Evolutionary conservation across 1,140 invertebrate species (phyloP), one percentile per base, ranked within the genome.

Genomic region (Drosophila trapezifrons): DNA sequence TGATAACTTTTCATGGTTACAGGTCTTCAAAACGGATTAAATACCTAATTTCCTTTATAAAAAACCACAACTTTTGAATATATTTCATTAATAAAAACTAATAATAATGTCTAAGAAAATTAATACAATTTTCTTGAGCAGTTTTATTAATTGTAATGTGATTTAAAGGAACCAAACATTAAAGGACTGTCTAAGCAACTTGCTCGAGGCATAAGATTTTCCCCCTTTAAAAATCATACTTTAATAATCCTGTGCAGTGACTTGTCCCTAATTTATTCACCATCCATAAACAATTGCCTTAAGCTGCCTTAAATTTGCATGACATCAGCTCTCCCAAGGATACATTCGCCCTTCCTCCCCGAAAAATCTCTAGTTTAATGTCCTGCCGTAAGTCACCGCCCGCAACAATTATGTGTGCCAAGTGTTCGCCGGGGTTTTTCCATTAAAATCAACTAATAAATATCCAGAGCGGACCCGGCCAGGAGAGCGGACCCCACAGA

Each of bases 391-490:
- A 72, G 54, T 74, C 62, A 51, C 43, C 35, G 40, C 17, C 46
- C 18, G n/a, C 46, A 42, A 64, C 72, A 85, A 85, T 74, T 80
- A 80, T 65, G 56, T 67, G 59, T 67, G 57, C 46, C 52, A 73
- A 59, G 54, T 58, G 55, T 58, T 46, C 59, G 56, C 45, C 45
- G 62, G 67, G 67, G 67, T 67, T 74, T 86, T 86, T 74, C 74
- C 78, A 85, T 85, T 85, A 81, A 86, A 85, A 76, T 81, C 81
- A 66, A 71, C 81, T 63, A 85, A 85, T 85, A 85, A 85, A 85
- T 85, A 81, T 86, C 69, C 45, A 40, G 15, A 66, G 54, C n/a
- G 73, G 32, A 55, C 57, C 57, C 22, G 5, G 10, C 15, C 3
- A 27, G 20, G 37, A 25, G 32, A 42, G 27, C 22, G 64, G 45